Conservation (phyloP, 1,140 invertebrate species). For the Alviniconcha marisindica region DNA sequence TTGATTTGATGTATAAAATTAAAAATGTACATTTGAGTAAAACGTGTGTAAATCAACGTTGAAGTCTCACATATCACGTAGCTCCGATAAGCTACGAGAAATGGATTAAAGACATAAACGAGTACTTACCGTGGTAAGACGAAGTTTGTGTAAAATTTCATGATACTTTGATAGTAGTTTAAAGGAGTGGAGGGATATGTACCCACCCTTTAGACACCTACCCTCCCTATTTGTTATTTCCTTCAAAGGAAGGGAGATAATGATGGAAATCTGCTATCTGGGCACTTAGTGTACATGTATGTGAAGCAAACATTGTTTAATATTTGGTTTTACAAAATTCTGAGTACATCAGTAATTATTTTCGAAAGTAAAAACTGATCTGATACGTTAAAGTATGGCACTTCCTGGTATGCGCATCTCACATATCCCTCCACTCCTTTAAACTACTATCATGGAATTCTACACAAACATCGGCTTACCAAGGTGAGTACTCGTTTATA, state of each 20-base stretch:
- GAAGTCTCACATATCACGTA: not conserved
- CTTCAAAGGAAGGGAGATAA: too few relatives aligned
- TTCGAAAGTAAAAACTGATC: not conserved
- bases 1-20: not conserved
- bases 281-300: too few relatives aligned
- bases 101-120: not conserved
- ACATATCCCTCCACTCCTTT: not conserved
- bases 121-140: not conserved
- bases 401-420: not conserved
- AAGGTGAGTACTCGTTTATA: not conserved
- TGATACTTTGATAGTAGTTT: not conserved
- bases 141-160: not conserved
- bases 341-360: too few relatives aligned
- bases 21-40: not conserved
- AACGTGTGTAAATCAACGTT: not conserved
- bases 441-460: not conserved
- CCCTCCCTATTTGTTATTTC: too few relatives aligned
- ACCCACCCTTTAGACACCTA: not conserved
- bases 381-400: not conserved
- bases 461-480: conserved; percentile 6
- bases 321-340: too few relatives aligned
- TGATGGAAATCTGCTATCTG: too few relatives aligned
- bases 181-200: not conserved
- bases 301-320: too few relatives aligned
- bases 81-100: not conserved